Evolutionary conservation across 2,113 vertebrate genomes (phyloP).

Genomic region (Syngnathus scovelli): DNA sequence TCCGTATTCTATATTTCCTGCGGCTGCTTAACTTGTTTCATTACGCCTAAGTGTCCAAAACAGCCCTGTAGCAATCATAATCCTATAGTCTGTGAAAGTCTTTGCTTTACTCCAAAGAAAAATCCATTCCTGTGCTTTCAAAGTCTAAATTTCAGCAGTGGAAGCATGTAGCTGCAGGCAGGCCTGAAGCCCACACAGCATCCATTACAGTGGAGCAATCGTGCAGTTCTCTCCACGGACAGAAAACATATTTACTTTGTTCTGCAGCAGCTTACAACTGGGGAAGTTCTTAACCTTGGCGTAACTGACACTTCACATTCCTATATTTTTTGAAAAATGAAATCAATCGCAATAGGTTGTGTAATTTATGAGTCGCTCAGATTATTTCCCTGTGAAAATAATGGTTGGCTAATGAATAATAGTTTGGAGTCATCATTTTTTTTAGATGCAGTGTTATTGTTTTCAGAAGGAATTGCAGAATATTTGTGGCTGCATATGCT

Average conservation of each 20-base stretch:
- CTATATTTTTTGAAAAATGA: not conserved
- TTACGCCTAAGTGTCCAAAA: constrained; percentile 63
- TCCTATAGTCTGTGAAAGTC: constrained; percentile 50
- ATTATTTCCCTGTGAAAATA: not conserved
- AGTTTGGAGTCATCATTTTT: too few species aligned
- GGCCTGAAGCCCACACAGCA: constrained; percentile 41
- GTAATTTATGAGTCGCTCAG: not conserved
- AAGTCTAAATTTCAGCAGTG: constrained; percentile 57
- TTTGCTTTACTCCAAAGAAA: constrained; percentile 52
- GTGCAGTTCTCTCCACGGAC: constrained; percentile 28
- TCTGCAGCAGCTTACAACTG: constrained; percentile 13
- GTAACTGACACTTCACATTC: not conserved
- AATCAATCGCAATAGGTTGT: too few species aligned
- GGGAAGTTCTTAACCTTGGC: constrained; percentile 22
- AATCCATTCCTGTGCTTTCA: constrained; percentile 54
- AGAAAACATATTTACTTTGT: constrained; percentile 26
- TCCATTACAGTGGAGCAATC: constrained; percentile 43
- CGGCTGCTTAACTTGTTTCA: constrained; percentile 46
- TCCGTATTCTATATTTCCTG: constrained; percentile 16
- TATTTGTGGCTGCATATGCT: too few species aligned
- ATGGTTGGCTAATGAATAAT: not conserved
- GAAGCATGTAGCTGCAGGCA: constrained; percentile 50
- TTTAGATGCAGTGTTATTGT: too few species aligned
- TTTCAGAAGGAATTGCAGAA: too few species aligned
- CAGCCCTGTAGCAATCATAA: constrained; percentile 60